Evolutionary conservation across 2,113 vertebrate genomes (phyloP).

Genomic region (Noctilio leporinus): DNA sequence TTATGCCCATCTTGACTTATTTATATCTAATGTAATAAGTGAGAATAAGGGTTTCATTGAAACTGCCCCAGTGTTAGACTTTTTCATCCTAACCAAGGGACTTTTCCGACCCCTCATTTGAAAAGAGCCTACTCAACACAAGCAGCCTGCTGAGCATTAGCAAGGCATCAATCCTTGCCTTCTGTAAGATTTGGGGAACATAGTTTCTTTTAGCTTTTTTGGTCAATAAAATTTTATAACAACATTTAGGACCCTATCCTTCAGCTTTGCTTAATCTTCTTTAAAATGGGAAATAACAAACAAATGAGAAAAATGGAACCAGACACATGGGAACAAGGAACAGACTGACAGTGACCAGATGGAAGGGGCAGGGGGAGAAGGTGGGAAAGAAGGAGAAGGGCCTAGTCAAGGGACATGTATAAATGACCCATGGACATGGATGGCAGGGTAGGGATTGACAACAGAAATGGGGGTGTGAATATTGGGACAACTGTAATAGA

Average conservation of each 20-base stretch:
- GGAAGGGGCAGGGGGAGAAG: too few relatives aligned
- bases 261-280: background rate
- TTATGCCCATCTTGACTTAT: background rate
- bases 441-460: too few relatives aligned
- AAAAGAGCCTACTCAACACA: background rate
- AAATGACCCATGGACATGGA: too few relatives aligned
- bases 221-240: background rate
- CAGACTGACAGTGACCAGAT: too few relatives aligned
- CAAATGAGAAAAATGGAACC: too few relatives aligned
- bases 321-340: too few relatives aligned
- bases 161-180: background rate
- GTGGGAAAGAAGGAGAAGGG: too few relatives aligned
- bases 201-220: background rate
- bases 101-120: background rate
- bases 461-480: too few relatives aligned
- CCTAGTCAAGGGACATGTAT: too few relatives aligned
- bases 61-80: background rate
- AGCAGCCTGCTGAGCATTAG: background rate
- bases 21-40: background rate
- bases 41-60: background rate
- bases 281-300: background rate
- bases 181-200: background rate
- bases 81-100: background rate
- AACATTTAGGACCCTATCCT: background rate
- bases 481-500: too few relatives aligned